Evolutionary conservation across 2,113 vertebrate genomes (phyloP).

Genomic region (Dermatemys mawii): DNA sequence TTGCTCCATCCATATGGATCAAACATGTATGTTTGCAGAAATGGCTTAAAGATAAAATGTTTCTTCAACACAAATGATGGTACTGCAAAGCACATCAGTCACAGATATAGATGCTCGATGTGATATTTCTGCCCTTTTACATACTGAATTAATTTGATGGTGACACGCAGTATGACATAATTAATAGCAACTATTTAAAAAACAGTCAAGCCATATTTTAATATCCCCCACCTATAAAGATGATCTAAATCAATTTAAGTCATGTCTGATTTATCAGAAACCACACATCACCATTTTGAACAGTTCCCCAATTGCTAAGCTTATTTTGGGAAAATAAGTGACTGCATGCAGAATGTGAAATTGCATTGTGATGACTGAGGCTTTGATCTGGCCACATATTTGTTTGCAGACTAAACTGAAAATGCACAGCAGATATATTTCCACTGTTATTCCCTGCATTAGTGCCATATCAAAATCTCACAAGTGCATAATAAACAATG

Average conservation of each 20-base stretch:
- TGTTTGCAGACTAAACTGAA: slow-evolving; percentile 24
- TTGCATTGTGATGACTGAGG: background rate
- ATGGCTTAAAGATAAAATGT: background rate
- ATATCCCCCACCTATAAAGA: slow-evolving; percentile 22
- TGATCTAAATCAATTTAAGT: slow-evolving; percentile 39
- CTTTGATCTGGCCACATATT: background rate
- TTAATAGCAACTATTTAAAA: slow-evolving; percentile 24
- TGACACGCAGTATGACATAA: slow-evolving; percentile 20
- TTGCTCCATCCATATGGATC: background rate
- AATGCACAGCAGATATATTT: background rate
- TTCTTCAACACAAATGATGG: slow-evolving; percentile 7
- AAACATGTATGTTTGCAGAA: background rate
- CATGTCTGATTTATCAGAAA: slow-evolving; percentile 61
- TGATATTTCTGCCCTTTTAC: slow-evolving; percentile 35
- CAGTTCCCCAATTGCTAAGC: background rate
- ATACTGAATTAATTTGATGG: slow-evolving; percentile 2
- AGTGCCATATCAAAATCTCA: background rate
- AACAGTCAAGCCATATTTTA: slow-evolving; percentile 18
- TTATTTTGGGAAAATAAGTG: background rate
- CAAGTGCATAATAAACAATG: background rate
- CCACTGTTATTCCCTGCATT: background rate
- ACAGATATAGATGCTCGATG: background rate
- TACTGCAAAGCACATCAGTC: slow-evolving; percentile 31
- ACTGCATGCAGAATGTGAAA: background rate
- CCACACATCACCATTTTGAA: background rate